Percentiles rank a stretch among this genome's conserved stretches.
Conservation (phyloP, 35 echinoderm and acorn worm genomes). For the Amphiura filiformis region DNA sequence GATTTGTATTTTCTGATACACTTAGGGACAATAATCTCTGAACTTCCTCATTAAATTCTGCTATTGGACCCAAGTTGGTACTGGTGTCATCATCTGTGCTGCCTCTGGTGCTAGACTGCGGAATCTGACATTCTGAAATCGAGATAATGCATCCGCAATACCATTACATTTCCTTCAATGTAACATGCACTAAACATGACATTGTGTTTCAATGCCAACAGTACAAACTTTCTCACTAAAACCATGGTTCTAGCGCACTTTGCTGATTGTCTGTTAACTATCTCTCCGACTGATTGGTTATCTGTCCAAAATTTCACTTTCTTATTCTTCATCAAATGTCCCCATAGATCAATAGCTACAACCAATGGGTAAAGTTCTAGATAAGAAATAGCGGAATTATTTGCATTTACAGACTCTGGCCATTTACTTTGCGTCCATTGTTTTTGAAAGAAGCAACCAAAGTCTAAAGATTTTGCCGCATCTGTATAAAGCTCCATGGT, state of each 20-base stretch:
- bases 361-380: neutral
- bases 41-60: neutral
- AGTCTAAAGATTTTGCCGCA: constrained; percentile 3
- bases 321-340: neutral
- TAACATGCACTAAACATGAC: neutral
- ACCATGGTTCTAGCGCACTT: constrained; percentile 19
- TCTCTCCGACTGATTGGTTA: neutral
- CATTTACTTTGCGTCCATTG: constrained; percentile 28
- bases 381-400: neutral
- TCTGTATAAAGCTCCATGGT: constrained; percentile 17
- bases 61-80: neutral
- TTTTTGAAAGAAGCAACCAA: constrained; percentile 13
- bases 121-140: constrained; percentile 16
- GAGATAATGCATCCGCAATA: constrained; percentile 31
- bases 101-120: neutral
- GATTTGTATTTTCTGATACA: neutral
- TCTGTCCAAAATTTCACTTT: neutral
- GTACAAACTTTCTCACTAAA: neutral
- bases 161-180: neutral
- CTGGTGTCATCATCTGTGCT: neutral
- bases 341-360: neutral
- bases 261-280: constrained; percentile 18
- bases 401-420: neutral
- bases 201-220: too few relatives aligned
- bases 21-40: neutral